A percentile compares a stretch with the other conserved stretches of the same genome.
Evolutionary conservation across 2,888 invertebrate species (phyloP).

Genomic region (Melanchra persicariae): DNA sequence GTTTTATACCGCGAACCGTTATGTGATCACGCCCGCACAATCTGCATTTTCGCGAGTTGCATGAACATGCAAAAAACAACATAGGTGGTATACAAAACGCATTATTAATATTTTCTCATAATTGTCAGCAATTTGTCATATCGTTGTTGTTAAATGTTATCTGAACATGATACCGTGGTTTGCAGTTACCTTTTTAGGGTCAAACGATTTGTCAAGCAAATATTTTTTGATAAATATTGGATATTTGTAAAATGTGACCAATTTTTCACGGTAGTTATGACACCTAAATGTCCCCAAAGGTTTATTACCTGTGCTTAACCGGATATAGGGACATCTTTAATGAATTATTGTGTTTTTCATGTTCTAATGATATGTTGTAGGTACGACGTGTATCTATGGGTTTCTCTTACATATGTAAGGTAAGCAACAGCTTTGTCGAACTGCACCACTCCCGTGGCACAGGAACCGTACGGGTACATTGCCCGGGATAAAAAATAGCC

Average conservation of each 20-base stretch:
- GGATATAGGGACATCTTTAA: neutral
- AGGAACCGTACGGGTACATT: no score
- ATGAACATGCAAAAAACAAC: constrained; percentile 15
- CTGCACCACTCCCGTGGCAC: no score
- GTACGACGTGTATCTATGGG: neutral
- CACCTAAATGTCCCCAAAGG: constrained; percentile 27
- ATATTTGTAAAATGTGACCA: constrained; percentile 29
- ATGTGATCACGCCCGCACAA: constrained; percentile 49
- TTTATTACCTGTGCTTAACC: constrained; percentile 21
- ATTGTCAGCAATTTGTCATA: constrained; percentile 54
- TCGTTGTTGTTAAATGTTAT: constrained; percentile 45
- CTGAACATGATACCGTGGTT: constrained; percentile 38
- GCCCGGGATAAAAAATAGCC: no score
- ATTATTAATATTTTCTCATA: constrained; percentile 44
- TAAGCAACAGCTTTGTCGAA: no score
- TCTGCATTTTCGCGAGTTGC: constrained; percentile 48
- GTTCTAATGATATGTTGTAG: no score
- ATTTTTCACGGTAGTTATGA: constrained; percentile 37
- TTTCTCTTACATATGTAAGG: neutral
- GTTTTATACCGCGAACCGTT: constrained; percentile 62
- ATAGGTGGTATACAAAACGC: constrained; percentile 12
- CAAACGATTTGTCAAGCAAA: constrained; percentile 39
- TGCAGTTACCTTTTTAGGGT: constrained; percentile 38
- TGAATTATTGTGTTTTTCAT: neutral
- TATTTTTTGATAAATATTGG: constrained; percentile 33